phyloP scores from a whole-genome alignment of 2,797 vertebrate genomes.

The Helostoma temminkii region DNA sequence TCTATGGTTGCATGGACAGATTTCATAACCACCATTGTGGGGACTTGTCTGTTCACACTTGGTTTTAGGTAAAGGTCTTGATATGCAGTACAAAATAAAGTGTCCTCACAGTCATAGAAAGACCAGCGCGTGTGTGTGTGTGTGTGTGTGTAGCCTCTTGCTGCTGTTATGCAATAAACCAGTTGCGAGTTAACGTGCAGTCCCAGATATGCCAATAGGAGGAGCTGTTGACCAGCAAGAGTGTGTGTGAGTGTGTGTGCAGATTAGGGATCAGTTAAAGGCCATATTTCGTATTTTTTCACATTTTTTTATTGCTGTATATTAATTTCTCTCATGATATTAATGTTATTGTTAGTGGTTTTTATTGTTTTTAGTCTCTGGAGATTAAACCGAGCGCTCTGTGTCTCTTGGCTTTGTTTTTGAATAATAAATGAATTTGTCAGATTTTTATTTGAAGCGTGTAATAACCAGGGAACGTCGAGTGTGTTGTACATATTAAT shows the following conservation, averaged over 20 bases:
- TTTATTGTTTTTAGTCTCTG: conserved; percentile 49
- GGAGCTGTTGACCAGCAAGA: conserved; percentile 77
- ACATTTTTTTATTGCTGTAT: conserved; percentile 73
- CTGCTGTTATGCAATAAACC: conserved; percentile 62
- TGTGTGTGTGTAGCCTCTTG: conserved; percentile 9
- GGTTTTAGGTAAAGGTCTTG: too few relatives aligned
- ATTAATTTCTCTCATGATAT: conserved; percentile 65
- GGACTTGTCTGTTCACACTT: too few relatives aligned
- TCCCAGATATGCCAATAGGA: conserved; percentile 70
- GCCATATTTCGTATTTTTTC: conserved; percentile 77
- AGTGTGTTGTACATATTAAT: conserved; percentile 80
- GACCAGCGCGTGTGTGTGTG: conserved; percentile 8
- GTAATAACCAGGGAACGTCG: conserved; percentile 78
- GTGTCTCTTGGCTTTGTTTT: conserved; percentile 60
- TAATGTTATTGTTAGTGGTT: conserved; percentile 51
- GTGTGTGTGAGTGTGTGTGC: neutral
- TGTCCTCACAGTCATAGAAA: neutral
- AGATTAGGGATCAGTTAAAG: conserved; percentile 72
- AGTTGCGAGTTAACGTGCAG: conserved; percentile 55
- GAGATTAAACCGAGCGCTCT: conserved; percentile 44
- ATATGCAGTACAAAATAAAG: too few relatives aligned
- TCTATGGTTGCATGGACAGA: too few relatives aligned
- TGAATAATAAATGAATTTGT: conserved; percentile 67
- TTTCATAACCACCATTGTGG: too few relatives aligned
- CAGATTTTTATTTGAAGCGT: conserved; percentile 64